phyloP scores from a whole-genome alignment of 2,797 vertebrate genomes.

The Hephaestus fuliginosus region DNA sequence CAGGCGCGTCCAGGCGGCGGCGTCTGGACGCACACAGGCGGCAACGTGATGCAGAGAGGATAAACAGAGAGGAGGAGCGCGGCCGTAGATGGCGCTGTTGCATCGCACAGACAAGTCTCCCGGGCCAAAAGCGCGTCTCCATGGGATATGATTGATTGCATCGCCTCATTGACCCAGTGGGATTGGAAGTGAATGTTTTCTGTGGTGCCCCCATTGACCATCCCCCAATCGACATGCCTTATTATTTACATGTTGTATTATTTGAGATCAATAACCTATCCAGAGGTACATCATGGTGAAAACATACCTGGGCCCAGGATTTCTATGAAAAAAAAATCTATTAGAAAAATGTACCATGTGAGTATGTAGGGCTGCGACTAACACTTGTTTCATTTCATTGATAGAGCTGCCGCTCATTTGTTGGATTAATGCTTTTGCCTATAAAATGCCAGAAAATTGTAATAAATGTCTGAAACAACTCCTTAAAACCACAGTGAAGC shows the following conservation, averaged over 20 bases:
- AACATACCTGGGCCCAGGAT: no score
- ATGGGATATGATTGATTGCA: neutral
- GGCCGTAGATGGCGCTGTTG: slow-evolving; percentile 79
- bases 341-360: no score
- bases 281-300: no score
- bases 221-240: no score
- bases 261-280: no score
- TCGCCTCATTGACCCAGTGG: neutral
- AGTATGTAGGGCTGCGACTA: neutral
- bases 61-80: slow-evolving; percentile 36
- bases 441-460: neutral
- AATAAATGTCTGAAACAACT: neutral
- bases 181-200: neutral
- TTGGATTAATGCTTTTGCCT: neutral
- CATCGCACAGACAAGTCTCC: slow-evolving; percentile 1
- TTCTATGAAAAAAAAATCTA: no score
- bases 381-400: neutral
- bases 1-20: slow-evolving; percentile 85
- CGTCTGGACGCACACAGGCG: slow-evolving; percentile 71
- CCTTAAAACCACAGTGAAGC: neutral
- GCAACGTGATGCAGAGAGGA: slow-evolving; percentile 68
- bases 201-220: neutral
- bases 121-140: neutral
- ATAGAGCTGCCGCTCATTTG: neutral
- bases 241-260: no score